These are phyloP conservation scores for Heliangelus exortis DNA, from an alignment of 2,797 vertebrate species.

Conservation along the genomic window DNA sequence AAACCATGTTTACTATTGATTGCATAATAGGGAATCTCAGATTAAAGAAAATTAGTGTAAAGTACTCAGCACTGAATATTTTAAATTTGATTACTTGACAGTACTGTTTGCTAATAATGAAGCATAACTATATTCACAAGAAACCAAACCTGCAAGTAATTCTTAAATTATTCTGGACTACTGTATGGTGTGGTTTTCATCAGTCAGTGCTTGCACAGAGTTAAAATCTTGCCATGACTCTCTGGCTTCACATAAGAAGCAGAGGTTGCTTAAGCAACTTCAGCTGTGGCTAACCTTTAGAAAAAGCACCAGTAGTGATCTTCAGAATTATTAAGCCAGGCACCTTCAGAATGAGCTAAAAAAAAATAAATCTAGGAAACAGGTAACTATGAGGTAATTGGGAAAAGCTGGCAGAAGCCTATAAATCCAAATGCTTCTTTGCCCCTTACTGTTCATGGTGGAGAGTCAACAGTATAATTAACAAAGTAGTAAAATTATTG, in stretches of 20 bases:
- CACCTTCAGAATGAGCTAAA: neutral
- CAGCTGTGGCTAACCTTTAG: neutral
- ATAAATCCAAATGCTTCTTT: neutral
- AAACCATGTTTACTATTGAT: neutral
- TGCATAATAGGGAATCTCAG: neutral
- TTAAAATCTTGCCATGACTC: neutral
- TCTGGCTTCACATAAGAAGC: neutral
- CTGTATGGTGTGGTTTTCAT: neutral
- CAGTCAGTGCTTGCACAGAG: neutral
- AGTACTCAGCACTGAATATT: neutral
- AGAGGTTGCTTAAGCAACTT: neutral
- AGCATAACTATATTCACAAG: neutral
- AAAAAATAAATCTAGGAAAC: neutral
- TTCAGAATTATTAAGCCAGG: neutral
- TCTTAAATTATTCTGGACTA: neutral
- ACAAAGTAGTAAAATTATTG: neutral
- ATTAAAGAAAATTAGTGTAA: neutral
- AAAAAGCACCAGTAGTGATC: neutral
- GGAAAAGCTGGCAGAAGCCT: neutral
- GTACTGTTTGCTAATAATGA: neutral
- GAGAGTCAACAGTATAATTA: neutral
- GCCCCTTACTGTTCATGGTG: neutral
- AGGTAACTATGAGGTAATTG: neutral
- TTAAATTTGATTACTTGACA: neutral
- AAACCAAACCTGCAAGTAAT: neutral